phyloP scores from a whole-genome alignment of 1,140 invertebrate species.

The Acromyrmex heyeri region DNA sequence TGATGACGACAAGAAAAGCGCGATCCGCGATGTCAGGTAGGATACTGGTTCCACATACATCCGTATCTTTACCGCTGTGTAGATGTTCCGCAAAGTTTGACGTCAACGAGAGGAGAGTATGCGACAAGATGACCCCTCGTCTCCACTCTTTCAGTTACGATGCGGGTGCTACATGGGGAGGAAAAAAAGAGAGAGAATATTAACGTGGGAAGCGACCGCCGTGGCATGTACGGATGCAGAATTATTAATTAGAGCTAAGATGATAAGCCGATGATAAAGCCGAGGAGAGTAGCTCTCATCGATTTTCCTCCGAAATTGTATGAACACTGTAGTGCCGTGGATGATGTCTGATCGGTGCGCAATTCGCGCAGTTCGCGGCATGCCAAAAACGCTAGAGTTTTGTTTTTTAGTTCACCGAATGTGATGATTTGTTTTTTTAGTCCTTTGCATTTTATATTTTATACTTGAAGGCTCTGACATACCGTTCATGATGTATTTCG shows the following conservation, averaged over 20 bases:
- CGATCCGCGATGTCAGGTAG: constrained; percentile 16
- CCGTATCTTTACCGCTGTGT: constrained; percentile 57
- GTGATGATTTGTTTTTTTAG: constrained; percentile 23
- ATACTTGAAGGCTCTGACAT: constrained; percentile 44
- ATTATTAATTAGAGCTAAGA: constrained; percentile 39
- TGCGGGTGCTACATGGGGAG: constrained; percentile 71
- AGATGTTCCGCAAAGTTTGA: constrained; percentile 73
- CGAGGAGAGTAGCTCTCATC: constrained; percentile 45
- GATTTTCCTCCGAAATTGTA: constrained; percentile 33
- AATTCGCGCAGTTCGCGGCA: background rate
- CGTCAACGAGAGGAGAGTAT: constrained; percentile 75
- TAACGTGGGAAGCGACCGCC: background rate
- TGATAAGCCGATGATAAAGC: constrained; percentile 35
- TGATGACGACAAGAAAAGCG: constrained; percentile 56
- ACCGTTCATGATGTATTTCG: constrained; percentile 73
- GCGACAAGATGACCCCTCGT: constrained; percentile 67
- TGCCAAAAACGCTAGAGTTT: too few species aligned
- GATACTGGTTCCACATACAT: constrained; percentile 6
- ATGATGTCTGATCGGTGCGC: constrained; percentile 23
- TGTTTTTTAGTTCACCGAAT: constrained; percentile 1
- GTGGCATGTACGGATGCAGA: background rate
- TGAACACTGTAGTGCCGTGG: background rate
- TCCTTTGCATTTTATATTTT: constrained; percentile 33
- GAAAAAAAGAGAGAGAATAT: constrained; percentile 60
- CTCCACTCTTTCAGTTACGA: constrained; percentile 75